Percentiles rank a stretch among this genome's conserved stretches.
phyloP scores from a whole-genome alignment of 2,888 invertebrate genomes.

The Pachliopta kotzebuea region DNA sequence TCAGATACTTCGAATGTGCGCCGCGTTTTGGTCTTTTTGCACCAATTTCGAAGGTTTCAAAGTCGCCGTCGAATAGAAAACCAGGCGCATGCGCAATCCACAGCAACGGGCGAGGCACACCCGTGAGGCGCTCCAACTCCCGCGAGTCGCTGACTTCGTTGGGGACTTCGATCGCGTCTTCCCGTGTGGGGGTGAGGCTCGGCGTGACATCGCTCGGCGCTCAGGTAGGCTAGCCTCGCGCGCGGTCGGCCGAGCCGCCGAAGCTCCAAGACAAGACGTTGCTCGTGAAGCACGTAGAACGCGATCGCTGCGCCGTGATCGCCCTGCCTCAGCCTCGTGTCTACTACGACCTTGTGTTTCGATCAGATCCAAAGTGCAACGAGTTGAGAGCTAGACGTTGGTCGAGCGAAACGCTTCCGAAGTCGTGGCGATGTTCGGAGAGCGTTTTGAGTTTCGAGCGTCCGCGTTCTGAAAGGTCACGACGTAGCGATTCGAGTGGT shows the following conservation, averaged over 20 bases:
- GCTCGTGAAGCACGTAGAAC: slow-evolving; percentile 66
- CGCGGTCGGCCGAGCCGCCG: slow-evolving; percentile 74
- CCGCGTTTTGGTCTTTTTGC: slow-evolving; percentile 96
- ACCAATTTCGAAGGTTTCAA: slow-evolving; percentile 93
- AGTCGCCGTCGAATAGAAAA: slow-evolving; percentile 88
- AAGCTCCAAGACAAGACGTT: slow-evolving; percentile 69
- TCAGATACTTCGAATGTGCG: slow-evolving; percentile 96
- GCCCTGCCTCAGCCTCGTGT: slow-evolving; percentile 68
- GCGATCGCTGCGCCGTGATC: slow-evolving; percentile 71
- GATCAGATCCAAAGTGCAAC: slow-evolving; percentile 46
- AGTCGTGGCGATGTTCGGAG: slow-evolving; percentile 74
- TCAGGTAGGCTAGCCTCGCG: slow-evolving; percentile 83
- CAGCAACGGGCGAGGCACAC: slow-evolving; percentile 82
- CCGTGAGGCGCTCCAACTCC: slow-evolving; percentile 86
- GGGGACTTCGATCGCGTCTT: slow-evolving; percentile 82
- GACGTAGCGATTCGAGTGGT: slow-evolving; percentile 50
- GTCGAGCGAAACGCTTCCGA: slow-evolving; percentile 64
- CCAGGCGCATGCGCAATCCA: slow-evolving; percentile 83
- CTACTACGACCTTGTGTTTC: slow-evolving; percentile 66
- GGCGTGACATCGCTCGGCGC: slow-evolving; percentile 85
- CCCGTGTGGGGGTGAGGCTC: slow-evolving; percentile 85
- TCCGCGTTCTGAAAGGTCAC: slow-evolving; percentile 50
- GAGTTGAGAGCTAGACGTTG: slow-evolving; percentile 61
- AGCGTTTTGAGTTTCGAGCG: slow-evolving; percentile 59
- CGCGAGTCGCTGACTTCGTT: slow-evolving; percentile 90